Base-by-base conservation (phyloP, 1,140 invertebrate genomes). In the Drosophila tristis region DNA sequence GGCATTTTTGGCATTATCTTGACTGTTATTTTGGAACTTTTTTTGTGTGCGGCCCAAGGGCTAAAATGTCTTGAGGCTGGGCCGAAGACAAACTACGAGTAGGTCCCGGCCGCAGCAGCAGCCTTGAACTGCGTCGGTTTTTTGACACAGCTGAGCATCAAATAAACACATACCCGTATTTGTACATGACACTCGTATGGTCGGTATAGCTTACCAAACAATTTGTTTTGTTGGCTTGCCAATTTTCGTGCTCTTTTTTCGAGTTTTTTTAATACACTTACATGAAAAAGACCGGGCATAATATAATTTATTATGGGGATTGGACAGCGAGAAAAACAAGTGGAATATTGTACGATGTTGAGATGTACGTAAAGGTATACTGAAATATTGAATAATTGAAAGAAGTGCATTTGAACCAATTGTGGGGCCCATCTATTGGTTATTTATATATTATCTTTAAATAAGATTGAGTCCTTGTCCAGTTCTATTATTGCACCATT, bases 91-190 rank as follows among this genome's bases (percentile, higher is more conserved):
- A 8, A 31, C 9, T n/a, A 51, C 31, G 35, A 13, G 35, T 5
- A 11, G 9, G 35, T 11, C 6, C 51, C 15, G 6, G 35, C n/a
- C 13, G 51, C 16, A 54, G 43, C 15, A 29, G 20, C 67, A 87
- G 70, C 84, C 82, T 89, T 82, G 82, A 86, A 87, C 66, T 82
- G 84, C 78, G 73, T 66, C 82, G 78, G 35, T 39, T 39, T 39
- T 82, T 87, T 86, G 82, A 87, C 71, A 80, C 79, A 82, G 84
- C 84, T 74, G 65, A 81, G 74, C 62, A 74, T 70, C 67, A 84
- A 72, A 78, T 81, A 68, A 35, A 56, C 55, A 65, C 51, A 35
- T 11, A 51, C 39, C 26, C 26, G 11, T 16, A 16, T 64, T 51
- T 63, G 23, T 23, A 31, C 16, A 35, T 64, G 54, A 63, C 62